phyloP scores from a whole-genome alignment of 2,888 invertebrate genomes.

The Melolontha melolontha region DNA sequence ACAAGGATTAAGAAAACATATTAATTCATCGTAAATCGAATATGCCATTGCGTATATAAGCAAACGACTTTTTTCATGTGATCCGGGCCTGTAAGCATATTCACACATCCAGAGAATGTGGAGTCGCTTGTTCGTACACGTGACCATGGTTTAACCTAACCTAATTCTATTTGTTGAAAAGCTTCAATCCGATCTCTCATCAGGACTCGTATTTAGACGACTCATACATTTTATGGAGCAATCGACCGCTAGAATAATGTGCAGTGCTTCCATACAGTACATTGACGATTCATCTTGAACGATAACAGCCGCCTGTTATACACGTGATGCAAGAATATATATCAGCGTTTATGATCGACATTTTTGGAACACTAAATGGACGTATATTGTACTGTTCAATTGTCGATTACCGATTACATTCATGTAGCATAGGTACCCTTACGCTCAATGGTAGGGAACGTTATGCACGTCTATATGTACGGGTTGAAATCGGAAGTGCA shows the following conservation, averaged over 20 bases:
- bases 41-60: no score
- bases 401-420: slow-evolving; percentile 51
- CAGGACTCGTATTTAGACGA: slow-evolving; percentile 55
- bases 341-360: slow-evolving; percentile 58
- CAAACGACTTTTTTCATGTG: neutral
- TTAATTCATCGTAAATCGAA: no score
- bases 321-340: slow-evolving; percentile 52
- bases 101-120: slow-evolving; percentile 3
- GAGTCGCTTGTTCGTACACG: slow-evolving; percentile 43
- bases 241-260: slow-evolving; percentile 47
- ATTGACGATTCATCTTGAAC: slow-evolving; percentile 28
- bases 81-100: neutral
- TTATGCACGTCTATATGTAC: neutral
- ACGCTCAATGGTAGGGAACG: slow-evolving; percentile 11
- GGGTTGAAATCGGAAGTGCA: slow-evolving; percentile 1
- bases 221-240: slow-evolving; percentile 55
- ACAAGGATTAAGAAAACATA: no score
- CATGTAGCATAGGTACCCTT: slow-evolving; percentile 11
- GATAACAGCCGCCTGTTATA: slow-evolving; percentile 45
- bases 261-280: slow-evolving; percentile 24
- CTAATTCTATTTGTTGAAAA: slow-evolving; percentile 58
- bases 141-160: slow-evolving; percentile 54
- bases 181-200: slow-evolving; percentile 56
- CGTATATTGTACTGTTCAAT: slow-evolving; percentile 55
- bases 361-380: slow-evolving; percentile 55